Evolutionary conservation across 2,797 vertebrate genomes (phyloP).

Genomic region (Protosalanx chinensis): DNA sequence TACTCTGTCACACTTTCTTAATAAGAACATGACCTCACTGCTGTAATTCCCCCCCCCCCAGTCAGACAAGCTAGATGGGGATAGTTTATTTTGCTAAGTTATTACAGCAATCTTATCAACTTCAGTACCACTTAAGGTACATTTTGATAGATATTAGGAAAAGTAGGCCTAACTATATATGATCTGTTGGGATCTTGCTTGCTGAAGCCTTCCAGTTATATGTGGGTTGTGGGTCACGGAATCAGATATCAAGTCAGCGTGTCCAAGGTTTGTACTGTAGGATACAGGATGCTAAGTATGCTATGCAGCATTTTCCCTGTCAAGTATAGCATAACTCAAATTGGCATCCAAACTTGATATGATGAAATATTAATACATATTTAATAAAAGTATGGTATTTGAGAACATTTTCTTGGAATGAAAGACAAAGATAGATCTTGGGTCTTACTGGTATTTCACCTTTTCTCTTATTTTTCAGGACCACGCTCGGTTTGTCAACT

Average conservation of each 20-base stretch:
- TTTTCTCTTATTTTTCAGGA: conserved; percentile 66
- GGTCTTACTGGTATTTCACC: too few relatives aligned
- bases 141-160: too few relatives aligned
- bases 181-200: not conserved
- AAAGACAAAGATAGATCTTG: not conserved
- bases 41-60: not conserved
- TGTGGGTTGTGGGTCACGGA: not conserved
- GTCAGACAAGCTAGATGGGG: not conserved
- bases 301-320: not conserved
- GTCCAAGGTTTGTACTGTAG: not conserved
- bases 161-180: not conserved
- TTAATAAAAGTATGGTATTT: not conserved
- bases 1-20: not conserved
- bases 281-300: not conserved
- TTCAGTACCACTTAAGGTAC: too few relatives aligned
- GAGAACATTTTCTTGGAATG: not conserved
- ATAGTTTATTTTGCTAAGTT: not conserved
- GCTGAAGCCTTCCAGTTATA: not conserved
- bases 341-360: too few relatives aligned
- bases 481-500: conserved; percentile 91
- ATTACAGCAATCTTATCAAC: too few relatives aligned
- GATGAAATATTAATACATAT: too few relatives aligned
- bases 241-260: not conserved
- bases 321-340: too few relatives aligned
- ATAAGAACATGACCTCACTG: conserved; percentile 1